Percentiles rank a stretch among this genome's conserved stretches.
Evolutionary conservation across 2,888 invertebrate genomes (phyloP).

Genomic region (Temnothorax unifasciatus): DNA sequence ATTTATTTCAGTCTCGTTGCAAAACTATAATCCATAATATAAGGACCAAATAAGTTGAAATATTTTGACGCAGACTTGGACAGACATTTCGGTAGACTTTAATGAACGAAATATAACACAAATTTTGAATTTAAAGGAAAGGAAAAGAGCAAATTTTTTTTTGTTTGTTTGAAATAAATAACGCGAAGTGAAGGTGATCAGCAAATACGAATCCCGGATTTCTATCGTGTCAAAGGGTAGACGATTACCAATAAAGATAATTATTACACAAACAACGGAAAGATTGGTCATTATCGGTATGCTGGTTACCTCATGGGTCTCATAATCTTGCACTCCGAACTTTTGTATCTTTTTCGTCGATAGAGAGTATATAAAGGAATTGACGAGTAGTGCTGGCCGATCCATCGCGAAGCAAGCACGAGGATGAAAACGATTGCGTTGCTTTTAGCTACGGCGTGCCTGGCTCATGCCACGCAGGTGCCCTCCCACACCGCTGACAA

Average conservation of each 20-base stretch:
- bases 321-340: neutral
- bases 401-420: slow-evolving; percentile 23
- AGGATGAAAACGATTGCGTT: slow-evolving; percentile 62
- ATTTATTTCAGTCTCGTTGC: neutral
- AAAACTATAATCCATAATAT: neutral
- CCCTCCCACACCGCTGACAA: slow-evolving; percentile 76
- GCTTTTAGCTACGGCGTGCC: slow-evolving; percentile 59
- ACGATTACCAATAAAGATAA: slow-evolving; percentile 41
- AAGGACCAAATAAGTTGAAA: neutral
- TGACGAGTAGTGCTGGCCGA: too few species aligned
- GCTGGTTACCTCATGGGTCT: slow-evolving; percentile 25
- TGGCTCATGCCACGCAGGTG: slow-evolving; percentile 46
- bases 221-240: slow-evolving; percentile 63
- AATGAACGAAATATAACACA: neutral
- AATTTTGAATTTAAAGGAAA: neutral
- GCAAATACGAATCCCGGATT: slow-evolving; percentile 40
- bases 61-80: neutral
- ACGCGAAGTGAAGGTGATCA: neutral
- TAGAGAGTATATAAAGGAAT: slow-evolving; percentile 61
- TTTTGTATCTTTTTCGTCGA: slow-evolving; percentile 14
- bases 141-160: neutral
- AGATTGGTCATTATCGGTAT: slow-evolving; percentile 32
- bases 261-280: slow-evolving; percentile 38
- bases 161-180: neutral
- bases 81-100: neutral